These are phyloP conservation scores for Rhinichthys osculus DNA, from an alignment of 2,797 vertebrate species.

Conservation along the genomic window DNA sequence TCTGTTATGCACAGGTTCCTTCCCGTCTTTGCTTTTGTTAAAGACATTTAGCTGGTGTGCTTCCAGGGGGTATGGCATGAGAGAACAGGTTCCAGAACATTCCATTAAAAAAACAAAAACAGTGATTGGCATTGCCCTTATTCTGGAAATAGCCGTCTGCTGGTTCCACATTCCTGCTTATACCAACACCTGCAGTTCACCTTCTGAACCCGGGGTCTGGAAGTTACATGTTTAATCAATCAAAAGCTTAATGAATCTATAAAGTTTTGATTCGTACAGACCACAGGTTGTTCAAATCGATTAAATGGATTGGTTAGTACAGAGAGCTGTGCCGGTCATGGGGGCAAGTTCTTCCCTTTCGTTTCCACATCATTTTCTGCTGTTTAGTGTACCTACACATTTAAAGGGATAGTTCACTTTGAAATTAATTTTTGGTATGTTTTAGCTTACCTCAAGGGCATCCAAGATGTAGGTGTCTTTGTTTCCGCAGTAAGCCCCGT, in stretches of 20 bases:
- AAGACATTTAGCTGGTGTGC: conserved; percentile 35
- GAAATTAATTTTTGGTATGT: no score
- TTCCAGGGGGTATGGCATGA: conserved; percentile 48
- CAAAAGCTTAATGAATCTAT: neutral
- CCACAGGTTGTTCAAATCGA: neutral
- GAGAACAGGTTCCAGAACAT: conserved; percentile 56
- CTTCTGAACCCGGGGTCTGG: neutral
- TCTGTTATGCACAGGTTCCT: neutral
- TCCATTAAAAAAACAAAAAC: conserved; percentile 32
- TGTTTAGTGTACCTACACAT: neutral
- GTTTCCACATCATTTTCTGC: neutral
- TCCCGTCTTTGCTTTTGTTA: neutral
- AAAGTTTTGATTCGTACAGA: neutral
- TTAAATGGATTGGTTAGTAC: neutral
- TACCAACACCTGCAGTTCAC: neutral
- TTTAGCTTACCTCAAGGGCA: no score
- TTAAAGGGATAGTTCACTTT: no score
- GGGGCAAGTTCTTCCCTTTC: neutral
- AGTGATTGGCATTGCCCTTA: conserved; percentile 41
- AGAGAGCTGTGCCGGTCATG: neutral
- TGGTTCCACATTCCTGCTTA: conserved; percentile 1
- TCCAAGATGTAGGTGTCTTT: no score
- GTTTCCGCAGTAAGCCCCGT: no score
- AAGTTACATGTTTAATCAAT: neutral
- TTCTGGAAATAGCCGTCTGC: conserved; percentile 17